Conservation (phyloP, 2,888 invertebrate species). For the Galerucella pusilla region DNA sequence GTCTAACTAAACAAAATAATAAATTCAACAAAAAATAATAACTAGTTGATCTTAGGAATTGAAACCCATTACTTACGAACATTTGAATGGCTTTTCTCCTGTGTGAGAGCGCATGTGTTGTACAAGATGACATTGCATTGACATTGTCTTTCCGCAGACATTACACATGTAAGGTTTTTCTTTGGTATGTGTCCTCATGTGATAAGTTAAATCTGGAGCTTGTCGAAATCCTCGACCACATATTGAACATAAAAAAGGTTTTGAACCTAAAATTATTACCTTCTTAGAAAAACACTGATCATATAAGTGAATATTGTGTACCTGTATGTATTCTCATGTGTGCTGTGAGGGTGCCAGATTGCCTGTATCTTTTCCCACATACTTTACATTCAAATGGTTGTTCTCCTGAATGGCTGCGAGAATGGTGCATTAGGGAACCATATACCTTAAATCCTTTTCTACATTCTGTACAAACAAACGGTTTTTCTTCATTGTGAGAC, state of each 20-base stretch:
- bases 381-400: conserved; percentile 58
- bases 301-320: conserved; percentile 42
- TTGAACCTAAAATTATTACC: conserved; percentile 35
- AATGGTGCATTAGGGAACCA: conserved; percentile 57
- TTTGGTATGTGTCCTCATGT: conserved; percentile 61
- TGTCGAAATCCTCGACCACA: conserved; percentile 54
- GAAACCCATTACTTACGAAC: conserved; percentile 49
- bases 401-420: conserved; percentile 58
- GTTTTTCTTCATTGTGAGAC: conserved; percentile 59
- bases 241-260: conserved; percentile 46
- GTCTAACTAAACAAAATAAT: too few relatives aligned
- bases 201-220: conserved; percentile 57
- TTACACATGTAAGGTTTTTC: conserved; percentile 61
- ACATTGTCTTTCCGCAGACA: conserved; percentile 60
- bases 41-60: too few relatives aligned
- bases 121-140: conserved; percentile 59
- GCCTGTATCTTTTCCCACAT: conserved; percentile 60
- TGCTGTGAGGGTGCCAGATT: conserved; percentile 58
- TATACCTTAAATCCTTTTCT: conserved; percentile 59
- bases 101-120: conserved; percentile 54
- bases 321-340: conserved; percentile 60
- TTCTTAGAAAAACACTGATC: conserved; percentile 8
- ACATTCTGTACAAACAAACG: conserved; percentile 59
- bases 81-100: conserved; percentile 53
- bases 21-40: too few relatives aligned